phyloP scores from a whole-genome alignment of 2,888 invertebrate species.

The Aspidiotus rigidus region DNA sequence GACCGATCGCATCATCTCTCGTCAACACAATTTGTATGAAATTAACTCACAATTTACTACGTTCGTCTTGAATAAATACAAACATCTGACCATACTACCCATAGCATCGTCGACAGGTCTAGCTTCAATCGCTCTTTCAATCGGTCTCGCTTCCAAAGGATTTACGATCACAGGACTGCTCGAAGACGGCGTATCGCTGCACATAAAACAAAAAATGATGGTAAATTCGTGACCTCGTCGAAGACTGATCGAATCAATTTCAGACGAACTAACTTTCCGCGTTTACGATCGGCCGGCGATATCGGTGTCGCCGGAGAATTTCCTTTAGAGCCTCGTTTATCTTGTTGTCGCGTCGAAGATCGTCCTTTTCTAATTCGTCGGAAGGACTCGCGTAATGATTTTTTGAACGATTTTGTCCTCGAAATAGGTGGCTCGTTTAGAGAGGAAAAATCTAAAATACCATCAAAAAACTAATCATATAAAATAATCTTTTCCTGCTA shows the following conservation, averaged over 20 bases:
- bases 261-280: conserved; percentile 6
- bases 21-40: too few species aligned
- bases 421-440: conserved; percentile 80
- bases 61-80: conserved; percentile 87
- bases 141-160: conserved; percentile 66
- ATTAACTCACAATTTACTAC: conserved; percentile 69
- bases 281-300: conserved; percentile 16
- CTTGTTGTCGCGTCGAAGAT: conserved; percentile 48
- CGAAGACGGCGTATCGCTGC: conserved; percentile 14
- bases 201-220: neutral
- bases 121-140: conserved; percentile 90
- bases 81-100: conserved; percentile 88
- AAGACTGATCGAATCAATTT: neutral
- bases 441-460: conserved; percentile 61
- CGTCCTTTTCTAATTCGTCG: conserved; percentile 81
- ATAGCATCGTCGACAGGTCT: conserved; percentile 78
- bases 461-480: too few species aligned
- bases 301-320: conserved; percentile 13
- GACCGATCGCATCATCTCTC: too few species aligned
- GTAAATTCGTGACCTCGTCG: neutral
- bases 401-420: conserved; percentile 92
- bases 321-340: conserved; percentile 23
- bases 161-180: conserved; percentile 29
- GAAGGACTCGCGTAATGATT: conserved; percentile 93
- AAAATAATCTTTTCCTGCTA: neutral